Base-by-base conservation (phyloP, 1,140 invertebrate species). In the Drosophila micromelanica region DNA sequence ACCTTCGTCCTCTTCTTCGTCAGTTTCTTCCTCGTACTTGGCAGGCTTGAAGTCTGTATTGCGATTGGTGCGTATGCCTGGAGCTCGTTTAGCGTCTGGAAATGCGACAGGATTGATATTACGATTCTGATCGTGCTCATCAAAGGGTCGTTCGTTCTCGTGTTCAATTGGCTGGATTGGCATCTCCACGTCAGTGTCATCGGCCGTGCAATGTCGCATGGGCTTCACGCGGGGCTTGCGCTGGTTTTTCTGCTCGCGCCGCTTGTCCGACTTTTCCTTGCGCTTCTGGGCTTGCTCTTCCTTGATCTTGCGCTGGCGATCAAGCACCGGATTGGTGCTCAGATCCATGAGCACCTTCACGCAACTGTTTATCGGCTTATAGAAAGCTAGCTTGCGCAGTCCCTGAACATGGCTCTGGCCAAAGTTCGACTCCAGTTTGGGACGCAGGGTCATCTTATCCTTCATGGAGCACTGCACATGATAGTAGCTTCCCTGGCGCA, bases 391-490 rank as follows among this genome's bases (percentile, higher is more conserved):
- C 32, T 69, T 64, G 0, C 72, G 73, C 35, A 79, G 7, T 0
- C 63, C 73, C 59, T 84, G 62, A 6, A 76, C 48, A 42, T 85
- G 73, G 5, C 30, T 70, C n/a, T 76, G 43, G 0, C 65, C 80
- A 37, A 84, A 76, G 12, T 15, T 40, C 0, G 81, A 77, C 15
- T 86, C 81, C 13, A 80, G 9, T 9, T 62, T 65, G 4, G 81
- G 73, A 2, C 62, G 81, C 32, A 86, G 27, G 0, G 73, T 68
- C n/a, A 85, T 42, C 27, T 80, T 80, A 5, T 77, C 59, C 13
- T 48, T 75, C 5, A 85, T 62, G 1, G 13, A 3, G 6, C 69
- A 63, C 13, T 78, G 65, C 2, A 27, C 11, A 7, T 62, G 54
- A 23, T 69, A 85, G 38, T 56, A 77, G 13, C 48, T 71, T 12